Evolutionary conservation across 1,140 invertebrate genomes (phyloP).

Genomic region (Papilio dardanus): DNA sequence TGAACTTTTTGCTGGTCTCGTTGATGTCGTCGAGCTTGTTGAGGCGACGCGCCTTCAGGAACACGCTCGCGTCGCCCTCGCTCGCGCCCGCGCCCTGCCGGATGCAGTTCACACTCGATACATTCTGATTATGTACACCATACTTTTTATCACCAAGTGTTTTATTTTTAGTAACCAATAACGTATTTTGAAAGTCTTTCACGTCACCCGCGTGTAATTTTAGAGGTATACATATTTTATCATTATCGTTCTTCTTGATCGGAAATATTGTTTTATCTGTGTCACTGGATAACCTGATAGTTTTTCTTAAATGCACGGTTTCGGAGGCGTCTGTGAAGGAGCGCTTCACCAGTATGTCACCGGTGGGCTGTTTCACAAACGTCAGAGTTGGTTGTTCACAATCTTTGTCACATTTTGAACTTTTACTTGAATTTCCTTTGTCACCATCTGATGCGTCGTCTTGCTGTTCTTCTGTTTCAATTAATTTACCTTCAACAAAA

Average conservation of each 20-base stretch:
- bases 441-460: slow-evolving; percentile 71
- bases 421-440: slow-evolving; percentile 69
- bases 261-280: slow-evolving; percentile 73
- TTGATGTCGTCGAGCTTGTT: slow-evolving; percentile 73
- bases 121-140: slow-evolving; percentile 78
- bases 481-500: slow-evolving; percentile 73
- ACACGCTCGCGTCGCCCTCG: slow-evolving; percentile 71
- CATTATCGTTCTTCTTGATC: slow-evolving; percentile 74
- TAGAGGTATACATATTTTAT: slow-evolving; percentile 72
- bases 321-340: slow-evolving; percentile 69
- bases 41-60: slow-evolving; percentile 71
- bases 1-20: slow-evolving; percentile 76
- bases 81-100: slow-evolving; percentile 71
- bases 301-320: slow-evolving; percentile 70
- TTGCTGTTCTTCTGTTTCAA: slow-evolving; percentile 74
- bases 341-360: slow-evolving; percentile 72
- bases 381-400: slow-evolving; percentile 63
- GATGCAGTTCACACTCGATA: slow-evolving; percentile 75
- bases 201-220: slow-evolving; percentile 70
- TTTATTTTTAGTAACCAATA: slow-evolving; percentile 77
- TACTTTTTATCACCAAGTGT: slow-evolving; percentile 77
- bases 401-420: slow-evolving; percentile 63
- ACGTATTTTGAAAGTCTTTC: slow-evolving; percentile 78
- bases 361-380: slow-evolving; percentile 73
- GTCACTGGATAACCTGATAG: slow-evolving; percentile 73